Base-by-base conservation (phyloP, 1,140 invertebrate genomes). In the Pseudomyrmex dendroicus region DNA sequence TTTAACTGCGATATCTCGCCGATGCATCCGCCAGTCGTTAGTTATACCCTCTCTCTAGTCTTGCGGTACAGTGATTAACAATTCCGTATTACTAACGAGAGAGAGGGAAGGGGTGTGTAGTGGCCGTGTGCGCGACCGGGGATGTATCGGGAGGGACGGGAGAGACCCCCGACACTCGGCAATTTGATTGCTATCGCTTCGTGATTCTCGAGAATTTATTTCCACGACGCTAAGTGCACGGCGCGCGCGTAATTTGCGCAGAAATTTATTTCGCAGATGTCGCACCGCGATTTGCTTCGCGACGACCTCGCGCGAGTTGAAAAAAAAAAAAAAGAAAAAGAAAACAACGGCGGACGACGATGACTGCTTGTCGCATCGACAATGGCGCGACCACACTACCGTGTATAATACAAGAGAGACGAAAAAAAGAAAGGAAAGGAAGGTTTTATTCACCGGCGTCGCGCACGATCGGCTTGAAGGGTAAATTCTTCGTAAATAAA, bases 181-280 rank as follows among this genome's bases (percentile, higher is more conserved):
- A 80, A 80, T 80, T 80, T 70, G 76, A 80, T 80, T 46, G 54
- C 64, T 70, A 78, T 78, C 64, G 54, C 22, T 7, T 15, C 76
- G 66, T 48, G 76, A 80, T 80, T 80, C 72, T 44, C 44, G 66
- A 59, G 66, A 72, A 80, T 80, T 59, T 72, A 70, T 59, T 59
- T 70, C n/a, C 66, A 59, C 56, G 20, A 35, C 66, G 76, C 66
- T 70, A 78, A 78, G 64, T 59, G 56, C 76, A 54, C 76, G 20
- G 22, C 76, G 66, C 76, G 20, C 54, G 66, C 22, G 54, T 72
- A 80, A 80, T 70, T 80, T 59, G 67, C 76, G 25, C 35, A 7
- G 35, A 20, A 70, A 70, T 78, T 78, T 78, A 78, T 78, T 78
- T 78, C 35, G 64, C 54, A 25, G 64, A 78, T 68, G 48, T 25